Percentiles rank a stretch among this genome's conserved stretches.
Conservation (phyloP, 1,140 invertebrate species). For the Ladona fulva region DNA sequence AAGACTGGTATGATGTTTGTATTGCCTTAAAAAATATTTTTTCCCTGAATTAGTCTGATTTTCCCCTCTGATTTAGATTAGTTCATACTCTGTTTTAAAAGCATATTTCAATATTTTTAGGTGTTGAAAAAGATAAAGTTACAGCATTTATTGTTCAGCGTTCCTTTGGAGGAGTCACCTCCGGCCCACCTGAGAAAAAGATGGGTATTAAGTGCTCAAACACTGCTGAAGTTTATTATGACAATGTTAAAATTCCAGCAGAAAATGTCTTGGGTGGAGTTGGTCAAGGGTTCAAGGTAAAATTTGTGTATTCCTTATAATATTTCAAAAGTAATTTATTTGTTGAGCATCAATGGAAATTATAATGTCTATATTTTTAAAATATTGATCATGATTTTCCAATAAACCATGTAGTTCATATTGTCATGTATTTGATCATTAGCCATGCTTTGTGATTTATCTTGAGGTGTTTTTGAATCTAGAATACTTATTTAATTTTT, state of each 20-base stretch:
- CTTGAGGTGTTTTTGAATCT: too few species aligned
- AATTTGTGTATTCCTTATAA: not conserved
- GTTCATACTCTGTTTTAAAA: too few species aligned
- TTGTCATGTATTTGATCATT: too few species aligned
- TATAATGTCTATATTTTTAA: too few species aligned
- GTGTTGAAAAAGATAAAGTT: conserved; percentile 58
- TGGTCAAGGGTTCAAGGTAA: conserved; percentile 95
- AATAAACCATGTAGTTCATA: not conserved
- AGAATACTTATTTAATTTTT: too few species aligned
- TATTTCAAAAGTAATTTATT: not conserved
- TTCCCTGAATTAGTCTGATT: not conserved
- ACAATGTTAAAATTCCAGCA: conserved; percentile 88
- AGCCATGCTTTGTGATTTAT: too few species aligned
- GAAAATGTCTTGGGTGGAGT: conserved; percentile 91
- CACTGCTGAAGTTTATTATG: conserved; percentile 93
- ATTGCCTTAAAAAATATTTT: conserved; percentile 13
- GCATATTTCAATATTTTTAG: conserved; percentile 34
- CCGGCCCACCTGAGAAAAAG: conserved; percentile 93
- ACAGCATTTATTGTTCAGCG: conserved; percentile 97
- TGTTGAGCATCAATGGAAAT: too few species aligned
- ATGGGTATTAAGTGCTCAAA: conserved; percentile 99
- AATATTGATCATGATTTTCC: too few species aligned
- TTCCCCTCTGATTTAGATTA: not conserved
- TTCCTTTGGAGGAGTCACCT: conserved; percentile 86
- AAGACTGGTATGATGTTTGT: conserved; percentile 46